phyloP scores from a whole-genome alignment of 2,888 invertebrate species.

The Formica aserva region DNA sequence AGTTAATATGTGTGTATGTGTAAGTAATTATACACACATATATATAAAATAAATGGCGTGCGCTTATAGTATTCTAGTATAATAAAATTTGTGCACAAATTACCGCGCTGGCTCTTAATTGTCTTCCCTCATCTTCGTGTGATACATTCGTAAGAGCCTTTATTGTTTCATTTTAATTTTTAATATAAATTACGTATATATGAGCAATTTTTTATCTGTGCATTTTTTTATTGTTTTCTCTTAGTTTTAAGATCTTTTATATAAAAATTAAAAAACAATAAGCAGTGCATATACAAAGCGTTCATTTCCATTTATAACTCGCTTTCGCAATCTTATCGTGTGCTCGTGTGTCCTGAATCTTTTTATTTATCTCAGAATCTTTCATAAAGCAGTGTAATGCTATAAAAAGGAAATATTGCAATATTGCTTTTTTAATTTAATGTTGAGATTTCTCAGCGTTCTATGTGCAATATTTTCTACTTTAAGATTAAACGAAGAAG shows the following conservation, averaged over 20 bases:
- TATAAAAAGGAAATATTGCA: constrained; percentile 40
- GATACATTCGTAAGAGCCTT: no score
- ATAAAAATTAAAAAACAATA: not conserved
- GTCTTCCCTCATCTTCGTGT: no score
- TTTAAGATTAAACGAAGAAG: constrained; percentile 36
- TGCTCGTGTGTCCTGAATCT: not conserved
- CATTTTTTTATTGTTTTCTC: not conserved
- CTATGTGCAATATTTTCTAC: constrained; percentile 28
- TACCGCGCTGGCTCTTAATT: no score
- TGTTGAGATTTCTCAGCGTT: constrained; percentile 21
- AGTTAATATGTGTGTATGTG: no score
- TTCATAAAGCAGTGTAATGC: constrained; percentile 23
- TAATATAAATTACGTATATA: not conserved
- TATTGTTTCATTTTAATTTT: no score
- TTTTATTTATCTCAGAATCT: constrained; percentile 16
- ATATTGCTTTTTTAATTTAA: constrained; percentile 49
- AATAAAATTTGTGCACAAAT: no score
- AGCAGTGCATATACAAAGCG: not conserved
- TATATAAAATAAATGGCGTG: no score
- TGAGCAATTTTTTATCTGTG: not conserved
- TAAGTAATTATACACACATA: no score
- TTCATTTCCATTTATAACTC: constrained; percentile 17
- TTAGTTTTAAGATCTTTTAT: not conserved
- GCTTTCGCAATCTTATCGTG: constrained; percentile 11
- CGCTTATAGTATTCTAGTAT: no score